Evolutionary conservation across 2,797 vertebrate species (phyloP).

Genomic region (Poecilia velifera): DNA sequence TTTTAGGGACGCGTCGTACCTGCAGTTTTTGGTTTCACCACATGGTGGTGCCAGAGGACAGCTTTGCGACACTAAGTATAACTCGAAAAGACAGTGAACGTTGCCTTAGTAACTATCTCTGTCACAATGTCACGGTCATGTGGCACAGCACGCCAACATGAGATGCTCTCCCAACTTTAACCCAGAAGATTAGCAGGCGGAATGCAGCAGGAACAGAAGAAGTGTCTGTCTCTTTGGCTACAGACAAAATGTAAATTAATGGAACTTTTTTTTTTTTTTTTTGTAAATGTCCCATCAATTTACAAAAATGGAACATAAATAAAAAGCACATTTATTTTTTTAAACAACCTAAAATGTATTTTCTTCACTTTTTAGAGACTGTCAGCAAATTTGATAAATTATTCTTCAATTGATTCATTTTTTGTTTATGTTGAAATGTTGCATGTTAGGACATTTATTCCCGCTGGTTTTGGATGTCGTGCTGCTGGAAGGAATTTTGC

Average conservation of each 20-base stretch:
- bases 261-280: too few relatives aligned
- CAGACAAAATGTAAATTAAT: neutral
- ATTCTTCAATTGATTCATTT: neutral
- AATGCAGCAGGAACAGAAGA: too few relatives aligned
- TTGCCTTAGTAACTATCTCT: neutral
- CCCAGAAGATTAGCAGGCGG: neutral
- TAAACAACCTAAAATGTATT: neutral
- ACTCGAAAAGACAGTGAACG: neutral
- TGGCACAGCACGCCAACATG: neutral
- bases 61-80: neutral
- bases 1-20: too few relatives aligned
- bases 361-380: neutral
- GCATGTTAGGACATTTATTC: neutral
- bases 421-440: neutral
- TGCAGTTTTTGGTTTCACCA: conserved; percentile 29
- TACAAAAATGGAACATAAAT: neutral
- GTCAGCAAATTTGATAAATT: neutral
- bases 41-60: conserved; percentile 47
- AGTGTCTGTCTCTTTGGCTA: too few relatives aligned
- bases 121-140: neutral
- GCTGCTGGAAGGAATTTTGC: too few relatives aligned
- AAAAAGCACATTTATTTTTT: neutral
- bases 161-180: neutral
- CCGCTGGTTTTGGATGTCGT: neutral
- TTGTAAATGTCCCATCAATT: neutral